Base-by-base conservation (phyloP, 1,140 invertebrate species). In the Drosophila kepulauana region DNA sequence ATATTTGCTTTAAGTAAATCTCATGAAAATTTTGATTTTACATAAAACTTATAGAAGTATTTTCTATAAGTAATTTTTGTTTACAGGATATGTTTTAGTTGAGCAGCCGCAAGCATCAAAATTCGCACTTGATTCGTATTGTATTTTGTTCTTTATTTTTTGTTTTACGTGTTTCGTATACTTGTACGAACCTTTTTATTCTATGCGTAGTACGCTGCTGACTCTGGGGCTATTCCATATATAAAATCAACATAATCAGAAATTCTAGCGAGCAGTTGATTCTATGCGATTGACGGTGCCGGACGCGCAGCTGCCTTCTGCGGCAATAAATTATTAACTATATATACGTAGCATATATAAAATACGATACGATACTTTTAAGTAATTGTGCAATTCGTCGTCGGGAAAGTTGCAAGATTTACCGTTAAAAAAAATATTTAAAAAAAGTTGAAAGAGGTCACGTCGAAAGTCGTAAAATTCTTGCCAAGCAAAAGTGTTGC, bases 191-290 rank as follows among this genome's bases (percentile, higher is more conserved):
- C 41, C 72, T 82, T 90, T 78, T 80, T 78, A 78, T 90, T 89
- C 79, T 89, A 90, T 85, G 85, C 86, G 86, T 78, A 81, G 62
- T 78, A 54, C 62, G 70, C 45, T 68, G 66, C 5, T 28, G 25
- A 20, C 52, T 38, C 62, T 65, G 62, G 58, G 67, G 49, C 77
- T 71, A 61, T 68, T 68, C 73, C 80, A 82, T 91, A 91, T 91
- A 91, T 91, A 91, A 91, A 91, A 91, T 89, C 85, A 91, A 70
- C 88, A 91, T 84, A 91, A 84, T 91, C 89, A 71, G 88, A 85
- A 88, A 88, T 91, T 91, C 79, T 84, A 88, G 64, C 73, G 61
- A 82, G 54, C 88, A 91, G 88, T 91, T 76, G 75, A 90, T 91
- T 91, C 88, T 91, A 82, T 81, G 80, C 78, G 56, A 75, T 82